phyloP scores from a whole-genome alignment of 2,113 vertebrate genomes.

The Carollia perspicillata region DNA sequence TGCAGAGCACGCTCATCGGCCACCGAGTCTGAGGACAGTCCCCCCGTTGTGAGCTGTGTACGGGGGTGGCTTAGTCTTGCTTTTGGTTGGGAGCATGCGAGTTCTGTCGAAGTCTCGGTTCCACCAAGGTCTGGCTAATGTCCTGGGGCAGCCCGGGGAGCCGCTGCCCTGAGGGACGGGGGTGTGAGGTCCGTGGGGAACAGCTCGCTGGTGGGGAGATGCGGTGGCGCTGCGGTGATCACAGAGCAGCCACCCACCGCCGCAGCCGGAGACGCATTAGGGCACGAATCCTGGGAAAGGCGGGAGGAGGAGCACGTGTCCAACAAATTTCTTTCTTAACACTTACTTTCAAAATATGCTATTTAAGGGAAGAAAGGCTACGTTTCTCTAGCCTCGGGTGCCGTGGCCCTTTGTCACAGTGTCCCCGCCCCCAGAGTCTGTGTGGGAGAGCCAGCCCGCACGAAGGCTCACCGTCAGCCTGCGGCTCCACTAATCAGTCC shows the following conservation, averaged over 20 bases:
- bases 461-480: not conserved
- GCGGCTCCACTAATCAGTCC: not conserved
- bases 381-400: not conserved
- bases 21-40: not conserved
- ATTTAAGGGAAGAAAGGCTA: not conserved
- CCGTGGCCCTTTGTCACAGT: not conserved
- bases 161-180: not conserved
- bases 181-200: not conserved
- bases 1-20: not conserved
- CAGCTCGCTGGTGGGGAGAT: not conserved
- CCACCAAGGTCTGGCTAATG: not conserved
- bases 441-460: not conserved
- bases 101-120: not conserved
- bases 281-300: conserved; percentile 32
- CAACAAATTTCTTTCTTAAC: not conserved
- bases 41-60: not conserved
- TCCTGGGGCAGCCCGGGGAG: not conserved
- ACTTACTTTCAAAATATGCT: not conserved
- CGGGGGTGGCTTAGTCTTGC: not conserved
- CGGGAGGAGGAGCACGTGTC: not conserved
- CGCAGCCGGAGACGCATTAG: fast-evolving
- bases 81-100: not conserved
- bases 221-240: fast-evolving
- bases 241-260: not conserved
- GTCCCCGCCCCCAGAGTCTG: not conserved